A percentile compares a stretch with the other conserved stretches of the same genome.
phyloP scores from a whole-genome alignment of 2,888 invertebrate species.

The Acronicta psi region DNA sequence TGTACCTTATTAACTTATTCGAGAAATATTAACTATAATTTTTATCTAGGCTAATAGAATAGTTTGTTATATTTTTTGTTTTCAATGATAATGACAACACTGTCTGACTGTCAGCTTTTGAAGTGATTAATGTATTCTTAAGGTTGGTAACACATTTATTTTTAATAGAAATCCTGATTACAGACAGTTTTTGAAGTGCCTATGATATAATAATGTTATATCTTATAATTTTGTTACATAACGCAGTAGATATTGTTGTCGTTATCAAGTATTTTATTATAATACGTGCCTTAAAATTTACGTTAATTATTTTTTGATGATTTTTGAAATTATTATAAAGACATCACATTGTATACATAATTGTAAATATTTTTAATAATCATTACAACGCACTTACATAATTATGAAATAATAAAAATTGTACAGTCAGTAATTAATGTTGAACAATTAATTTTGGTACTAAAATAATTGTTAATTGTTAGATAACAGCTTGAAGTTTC shows the following conservation, averaged over 20 bases:
- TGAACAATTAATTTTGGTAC: conserved; percentile 34
- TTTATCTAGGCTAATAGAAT: conserved; percentile 29
- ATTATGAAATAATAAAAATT: conserved; percentile 34
- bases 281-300: conserved; percentile 47
- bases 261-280: conserved; percentile 31
- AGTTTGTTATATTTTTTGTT: conserved; percentile 30
- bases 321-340: conserved; percentile 32
- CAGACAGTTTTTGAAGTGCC: not conserved
- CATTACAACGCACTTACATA: conserved; percentile 35
- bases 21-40: conserved; percentile 29
- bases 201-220: not conserved
- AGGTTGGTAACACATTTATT: not conserved
- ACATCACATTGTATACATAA: conserved; percentile 45
- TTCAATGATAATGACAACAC: conserved; percentile 38
- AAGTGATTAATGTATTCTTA: not conserved
- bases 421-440: conserved; percentile 37
- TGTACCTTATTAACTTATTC: conserved; percentile 58
- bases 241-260: conserved; percentile 33
- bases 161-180: not conserved
- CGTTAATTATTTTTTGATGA: conserved; percentile 46
- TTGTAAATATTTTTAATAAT: conserved; percentile 49
- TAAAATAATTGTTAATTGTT: conserved; percentile 26
- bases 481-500: conserved; percentile 6
- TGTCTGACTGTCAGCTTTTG: conserved; percentile 21
- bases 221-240: conserved; percentile 3